Base-by-base conservation (phyloP, 2,888 invertebrate genomes). In the Diachrysia chrysitis region DNA sequence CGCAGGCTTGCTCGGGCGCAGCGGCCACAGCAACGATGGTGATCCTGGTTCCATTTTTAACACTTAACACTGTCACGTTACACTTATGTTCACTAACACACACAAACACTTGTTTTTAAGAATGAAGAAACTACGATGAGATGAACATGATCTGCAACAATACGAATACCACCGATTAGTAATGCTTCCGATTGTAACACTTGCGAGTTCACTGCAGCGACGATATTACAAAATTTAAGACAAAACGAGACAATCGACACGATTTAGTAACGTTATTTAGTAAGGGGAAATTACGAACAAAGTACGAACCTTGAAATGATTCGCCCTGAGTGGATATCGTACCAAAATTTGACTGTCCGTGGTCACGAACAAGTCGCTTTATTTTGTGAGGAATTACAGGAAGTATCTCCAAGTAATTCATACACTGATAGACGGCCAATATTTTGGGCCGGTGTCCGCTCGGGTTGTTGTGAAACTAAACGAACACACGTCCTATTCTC, bases 391-490 rank as follows among this genome's bases (percentile, higher is more conserved):
- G 93, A 93, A 94, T 95, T 93, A 95, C 93, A 86, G 88, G 92
- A 94, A 91, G 81, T 83, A 76, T 88, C 86, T 91, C 89, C 92
- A 83, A 87, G 93, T 95, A 95, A 95, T 93, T 94, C 93, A 88
- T 90, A 88, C 93, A 93, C 91, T 89, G 86, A 88, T 91, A 92
- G 94, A 95, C 95, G 94, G 92, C 95, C 95, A 95, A 95, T 94
- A 95, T 95, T 95, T 95, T 95, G 95, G 95, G 95, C 95, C 95
- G 95, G 95, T 95, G 95, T 95, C 95, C 95, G 95, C 95, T 95
- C 95, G 94, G 95, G 93, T 89, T 92, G 88, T 88, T 88, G 86
- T 86, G 86, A 92, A 90, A 89, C 90, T 93, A 95, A 92, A 92
- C 92, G 93, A 92, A 93, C 94, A 92, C 93, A 91, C 93, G 83